phyloP scores from a whole-genome alignment of 2,797 vertebrate species.

The Characodon lateralis region DNA sequence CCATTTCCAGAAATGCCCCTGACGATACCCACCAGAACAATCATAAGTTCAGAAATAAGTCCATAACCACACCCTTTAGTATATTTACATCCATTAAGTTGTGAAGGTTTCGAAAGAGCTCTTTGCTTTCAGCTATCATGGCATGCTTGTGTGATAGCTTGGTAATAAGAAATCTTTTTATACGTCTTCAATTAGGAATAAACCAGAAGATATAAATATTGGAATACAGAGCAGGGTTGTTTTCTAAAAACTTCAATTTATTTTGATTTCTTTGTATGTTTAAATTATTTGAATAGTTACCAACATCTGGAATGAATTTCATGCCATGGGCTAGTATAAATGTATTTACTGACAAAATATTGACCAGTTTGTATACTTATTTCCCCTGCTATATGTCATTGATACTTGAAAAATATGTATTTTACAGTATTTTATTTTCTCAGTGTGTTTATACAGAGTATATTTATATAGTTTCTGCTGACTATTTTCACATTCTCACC shows the following conservation, averaged over 20 bases:
- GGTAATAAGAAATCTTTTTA: neutral
- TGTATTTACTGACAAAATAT: neutral
- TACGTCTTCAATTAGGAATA: neutral
- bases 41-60: neutral
- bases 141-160: neutral
- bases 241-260: neutral
- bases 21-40: neutral
- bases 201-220: neutral
- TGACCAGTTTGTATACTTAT: neutral
- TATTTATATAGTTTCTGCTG: slow-evolving; percentile 84
- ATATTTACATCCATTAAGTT: neutral
- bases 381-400: slow-evolving; percentile 49
- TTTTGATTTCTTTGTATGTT: neutral
- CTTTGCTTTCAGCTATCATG: neutral
- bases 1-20: neutral
- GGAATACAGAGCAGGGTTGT: neutral
- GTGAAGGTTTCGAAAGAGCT: neutral
- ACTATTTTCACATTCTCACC: slow-evolving; percentile 86
- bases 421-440: slow-evolving; percentile 81
- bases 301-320: neutral
- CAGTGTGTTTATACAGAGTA: slow-evolving; percentile 84
- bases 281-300: neutral
- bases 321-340: too few species aligned
- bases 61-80: neutral
- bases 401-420: slow-evolving; percentile 85